phyloP scores from a whole-genome alignment of 2,888 invertebrate species.

The Anarsia innoxiella region DNA sequence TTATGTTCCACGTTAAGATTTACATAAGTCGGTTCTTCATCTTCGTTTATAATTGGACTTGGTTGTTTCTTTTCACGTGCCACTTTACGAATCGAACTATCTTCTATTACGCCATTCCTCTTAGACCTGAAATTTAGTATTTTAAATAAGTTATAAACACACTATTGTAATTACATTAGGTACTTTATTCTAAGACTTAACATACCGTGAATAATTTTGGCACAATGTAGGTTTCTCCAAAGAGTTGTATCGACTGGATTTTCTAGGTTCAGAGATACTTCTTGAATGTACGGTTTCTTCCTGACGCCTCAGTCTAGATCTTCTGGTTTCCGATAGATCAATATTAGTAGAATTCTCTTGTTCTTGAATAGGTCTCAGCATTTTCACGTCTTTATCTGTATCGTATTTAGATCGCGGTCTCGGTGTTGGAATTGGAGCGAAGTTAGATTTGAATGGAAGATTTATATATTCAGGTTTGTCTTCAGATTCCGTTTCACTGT shows the following conservation, averaged over 20 bases:
- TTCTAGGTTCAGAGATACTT: slow-evolving; percentile 58
- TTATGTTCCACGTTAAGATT: slow-evolving; percentile 28
- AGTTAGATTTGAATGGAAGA: slow-evolving; percentile 40
- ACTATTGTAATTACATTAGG: background rate
- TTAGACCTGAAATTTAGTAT: slow-evolving; percentile 19
- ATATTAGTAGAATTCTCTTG: slow-evolving; percentile 31
- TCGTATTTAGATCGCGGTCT: slow-evolving; percentile 45
- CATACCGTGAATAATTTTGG: slow-evolving; percentile 14
- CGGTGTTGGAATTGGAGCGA: slow-evolving; percentile 50
- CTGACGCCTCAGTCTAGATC: slow-evolving; percentile 38
- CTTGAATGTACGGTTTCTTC: slow-evolving; percentile 32
- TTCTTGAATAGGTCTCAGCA: slow-evolving; percentile 49
- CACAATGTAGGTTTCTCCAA: too few species aligned
- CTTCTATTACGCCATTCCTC: slow-evolving; percentile 15
- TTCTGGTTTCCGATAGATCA: slow-evolving; percentile 26
- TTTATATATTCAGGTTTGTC: slow-evolving; percentile 61
- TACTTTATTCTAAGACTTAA: background rate
- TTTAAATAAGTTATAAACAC: background rate
- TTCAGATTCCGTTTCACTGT: slow-evolving; percentile 62
- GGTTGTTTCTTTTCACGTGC: slow-evolving; percentile 9
- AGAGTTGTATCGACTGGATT: too few species aligned
- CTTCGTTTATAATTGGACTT: slow-evolving; percentile 21
- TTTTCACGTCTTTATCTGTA: slow-evolving; percentile 34
- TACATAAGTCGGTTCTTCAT: slow-evolving; percentile 31
- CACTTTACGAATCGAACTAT: slow-evolving; percentile 8